These are phyloP conservation scores for Hypercompe scribonia DNA, from an alignment of 2,888 invertebrate species.

Conservation along the genomic window DNA sequence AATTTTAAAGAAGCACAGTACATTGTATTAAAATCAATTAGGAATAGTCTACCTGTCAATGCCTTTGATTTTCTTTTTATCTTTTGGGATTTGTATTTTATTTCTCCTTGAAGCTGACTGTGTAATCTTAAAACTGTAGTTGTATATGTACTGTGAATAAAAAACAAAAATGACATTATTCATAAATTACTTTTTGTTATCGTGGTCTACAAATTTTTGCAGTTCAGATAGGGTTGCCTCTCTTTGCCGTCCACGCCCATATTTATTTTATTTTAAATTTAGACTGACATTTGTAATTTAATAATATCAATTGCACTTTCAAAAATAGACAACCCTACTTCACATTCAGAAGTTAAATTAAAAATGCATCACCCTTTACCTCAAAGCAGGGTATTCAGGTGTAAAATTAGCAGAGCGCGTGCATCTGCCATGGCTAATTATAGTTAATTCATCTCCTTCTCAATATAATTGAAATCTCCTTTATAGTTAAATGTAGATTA, in stretches of 20 bases:
- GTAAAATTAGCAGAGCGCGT: conserved; percentile 71
- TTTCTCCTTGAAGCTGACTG: no score
- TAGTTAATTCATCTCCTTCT: conserved; percentile 54
- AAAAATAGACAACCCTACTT: conserved; percentile 20
- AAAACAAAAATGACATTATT: no score
- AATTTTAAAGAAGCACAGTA: no score
- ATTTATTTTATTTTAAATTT: neutral
- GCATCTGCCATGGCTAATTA: conserved; percentile 68
- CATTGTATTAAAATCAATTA: no score
- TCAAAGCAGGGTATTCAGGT: conserved; percentile 65
- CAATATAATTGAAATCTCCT: conserved; percentile 25
- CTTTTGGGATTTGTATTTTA: no score
- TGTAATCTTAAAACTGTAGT: no score
- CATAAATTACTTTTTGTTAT: neutral
- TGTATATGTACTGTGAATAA: no score
- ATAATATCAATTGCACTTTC: conserved; percentile 20
- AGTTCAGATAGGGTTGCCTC: neutral
- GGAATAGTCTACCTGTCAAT: no score
- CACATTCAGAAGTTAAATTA: conserved; percentile 47
- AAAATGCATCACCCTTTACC: conserved; percentile 63
- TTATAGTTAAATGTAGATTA: conserved; percentile 49
- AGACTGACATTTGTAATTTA: neutral
- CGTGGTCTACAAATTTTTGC: neutral
- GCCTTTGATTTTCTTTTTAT: no score
- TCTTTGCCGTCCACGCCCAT: neutral